These are phyloP conservation scores for Scotopteryx bipunctaria DNA, from an alignment of 2,888 invertebrate species.

Conservation along the genomic window DNA sequence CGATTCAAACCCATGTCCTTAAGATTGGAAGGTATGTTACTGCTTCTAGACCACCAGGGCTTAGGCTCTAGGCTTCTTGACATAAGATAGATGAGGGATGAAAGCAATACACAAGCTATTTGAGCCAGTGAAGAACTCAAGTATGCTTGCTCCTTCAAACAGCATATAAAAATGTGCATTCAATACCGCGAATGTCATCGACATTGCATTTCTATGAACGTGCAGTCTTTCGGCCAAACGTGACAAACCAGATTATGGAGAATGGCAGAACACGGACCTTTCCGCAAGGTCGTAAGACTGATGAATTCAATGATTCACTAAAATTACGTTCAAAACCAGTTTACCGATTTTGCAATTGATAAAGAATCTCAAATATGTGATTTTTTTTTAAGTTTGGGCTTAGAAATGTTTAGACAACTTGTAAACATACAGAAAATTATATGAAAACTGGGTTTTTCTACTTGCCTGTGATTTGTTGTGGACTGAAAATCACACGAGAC, in stretches of 20 bases:
- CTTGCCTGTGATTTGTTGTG: slow-evolving; percentile 27
- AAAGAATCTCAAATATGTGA: slow-evolving; percentile 5
- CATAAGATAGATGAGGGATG: no score
- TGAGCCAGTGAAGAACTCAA: no score
- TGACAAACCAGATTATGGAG: slow-evolving; percentile 60
- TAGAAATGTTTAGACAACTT: no score
- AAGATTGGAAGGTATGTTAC: no score
- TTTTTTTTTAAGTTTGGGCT: neutral
- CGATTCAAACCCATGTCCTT: no score
- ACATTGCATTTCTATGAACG: slow-evolving; percentile 13
- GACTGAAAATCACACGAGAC: slow-evolving; percentile 56
- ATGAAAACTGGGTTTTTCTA: slow-evolving; percentile 3
- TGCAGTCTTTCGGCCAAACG: slow-evolving; percentile 33
- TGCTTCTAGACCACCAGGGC: no score
- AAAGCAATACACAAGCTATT: no score
- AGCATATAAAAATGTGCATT: neutral
- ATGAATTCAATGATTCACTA: slow-evolving; percentile 35
- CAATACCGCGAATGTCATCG: neutral
- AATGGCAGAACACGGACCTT: slow-evolving; percentile 69
- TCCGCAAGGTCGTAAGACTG: slow-evolving; percentile 60
- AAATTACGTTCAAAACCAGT: slow-evolving; percentile 29
- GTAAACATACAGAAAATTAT: neutral
- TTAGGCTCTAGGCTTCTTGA: no score
- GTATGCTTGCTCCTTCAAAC: no score
- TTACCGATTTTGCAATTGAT: slow-evolving; percentile 10